Percentiles rank a stretch among this genome's conserved stretches.
Evolutionary conservation across 1,140 invertebrate genomes (phyloP).

Genomic region (Aleiodes sp.): DNA sequence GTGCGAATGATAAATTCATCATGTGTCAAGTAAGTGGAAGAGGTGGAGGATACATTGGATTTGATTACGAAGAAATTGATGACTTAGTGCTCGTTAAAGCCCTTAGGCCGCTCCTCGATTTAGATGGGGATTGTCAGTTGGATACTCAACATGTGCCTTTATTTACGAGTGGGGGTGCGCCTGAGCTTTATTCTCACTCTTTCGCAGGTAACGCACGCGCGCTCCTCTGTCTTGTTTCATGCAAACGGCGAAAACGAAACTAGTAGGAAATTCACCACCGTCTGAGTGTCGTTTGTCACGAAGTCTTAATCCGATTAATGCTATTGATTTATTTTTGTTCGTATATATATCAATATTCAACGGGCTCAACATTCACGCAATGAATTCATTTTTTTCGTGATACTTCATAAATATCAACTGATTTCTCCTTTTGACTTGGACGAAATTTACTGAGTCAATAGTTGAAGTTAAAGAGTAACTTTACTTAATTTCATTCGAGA

Average conservation of each 20-base stretch:
- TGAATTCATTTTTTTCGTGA: background rate
- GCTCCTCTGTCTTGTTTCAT: background rate
- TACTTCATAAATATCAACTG: background rate
- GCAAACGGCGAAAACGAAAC: background rate
- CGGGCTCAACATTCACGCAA: background rate
- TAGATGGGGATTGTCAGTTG: conserved; percentile 13
- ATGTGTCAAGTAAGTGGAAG: background rate
- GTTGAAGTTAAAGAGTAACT: too few relatives aligned
- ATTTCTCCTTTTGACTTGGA: background rate
- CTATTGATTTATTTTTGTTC: conserved; percentile 47
- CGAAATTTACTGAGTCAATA: background rate
- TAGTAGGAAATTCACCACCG: conserved; percentile 20
- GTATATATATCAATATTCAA: too few relatives aligned
- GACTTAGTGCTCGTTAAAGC: conserved; percentile 30
- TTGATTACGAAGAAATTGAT: conserved; percentile 35
- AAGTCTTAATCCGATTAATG: conserved; percentile 50
- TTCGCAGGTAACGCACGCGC: conserved; percentile 13
- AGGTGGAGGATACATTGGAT: conserved; percentile 33
- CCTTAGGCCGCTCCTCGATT: conserved; percentile 28
- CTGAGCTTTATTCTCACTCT: conserved; percentile 25
- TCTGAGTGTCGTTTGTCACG: conserved; percentile 32
- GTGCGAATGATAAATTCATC: conserved; percentile 18
- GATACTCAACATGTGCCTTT: conserved; percentile 14
- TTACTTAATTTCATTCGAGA: too few relatives aligned
- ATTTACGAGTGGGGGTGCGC: conserved; percentile 33